Evolutionary conservation across 1,140 invertebrate species (phyloP).

Genomic region (Arctopsyche grandis): DNA sequence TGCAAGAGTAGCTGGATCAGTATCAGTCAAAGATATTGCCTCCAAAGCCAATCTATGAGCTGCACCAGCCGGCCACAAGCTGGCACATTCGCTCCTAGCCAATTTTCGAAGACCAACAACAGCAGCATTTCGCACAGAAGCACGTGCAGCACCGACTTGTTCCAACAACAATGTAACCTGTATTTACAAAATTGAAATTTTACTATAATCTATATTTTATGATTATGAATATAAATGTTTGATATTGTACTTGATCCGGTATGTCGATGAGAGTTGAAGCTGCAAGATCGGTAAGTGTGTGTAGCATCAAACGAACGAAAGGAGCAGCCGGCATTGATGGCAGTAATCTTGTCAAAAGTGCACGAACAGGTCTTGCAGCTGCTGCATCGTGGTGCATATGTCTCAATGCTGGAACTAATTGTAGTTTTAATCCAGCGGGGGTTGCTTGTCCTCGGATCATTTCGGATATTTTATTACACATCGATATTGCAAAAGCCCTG

Average conservation of each 20-base stretch:
- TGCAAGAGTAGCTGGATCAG: slow-evolving; percentile 44
- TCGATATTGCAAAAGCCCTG: slow-evolving; percentile 93
- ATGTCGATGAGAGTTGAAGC: slow-evolving; percentile 90
- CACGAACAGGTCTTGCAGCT: slow-evolving; percentile 83
- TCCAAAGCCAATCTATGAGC: slow-evolving; percentile 70
- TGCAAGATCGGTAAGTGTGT: slow-evolving; percentile 88
- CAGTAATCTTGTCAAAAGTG: slow-evolving; percentile 83
- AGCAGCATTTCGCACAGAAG: slow-evolving; percentile 76
- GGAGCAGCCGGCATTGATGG: slow-evolving; percentile 88
- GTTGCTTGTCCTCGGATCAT: slow-evolving; percentile 95
- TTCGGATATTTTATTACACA: slow-evolving; percentile 94
- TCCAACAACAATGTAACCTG: slow-evolving; percentile 47
- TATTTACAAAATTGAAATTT: background rate
- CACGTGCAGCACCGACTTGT: slow-evolving; percentile 44
- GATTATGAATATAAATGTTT: background rate
- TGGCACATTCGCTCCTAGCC: slow-evolving; percentile 78
- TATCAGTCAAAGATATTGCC: slow-evolving; percentile 50
- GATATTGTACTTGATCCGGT: slow-evolving; percentile 79
- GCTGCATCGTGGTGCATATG: slow-evolving; percentile 94
- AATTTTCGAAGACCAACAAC: slow-evolving; percentile 80
- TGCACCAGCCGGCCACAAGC: slow-evolving; percentile 82
- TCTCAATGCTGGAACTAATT: slow-evolving; percentile 89
- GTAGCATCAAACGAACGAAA: slow-evolving; percentile 87
- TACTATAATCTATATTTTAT: background rate
- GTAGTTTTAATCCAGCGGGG: slow-evolving; percentile 90